Base-by-base conservation (phyloP, 1,140 invertebrate genomes). In the Centruroides vittatus region DNA sequence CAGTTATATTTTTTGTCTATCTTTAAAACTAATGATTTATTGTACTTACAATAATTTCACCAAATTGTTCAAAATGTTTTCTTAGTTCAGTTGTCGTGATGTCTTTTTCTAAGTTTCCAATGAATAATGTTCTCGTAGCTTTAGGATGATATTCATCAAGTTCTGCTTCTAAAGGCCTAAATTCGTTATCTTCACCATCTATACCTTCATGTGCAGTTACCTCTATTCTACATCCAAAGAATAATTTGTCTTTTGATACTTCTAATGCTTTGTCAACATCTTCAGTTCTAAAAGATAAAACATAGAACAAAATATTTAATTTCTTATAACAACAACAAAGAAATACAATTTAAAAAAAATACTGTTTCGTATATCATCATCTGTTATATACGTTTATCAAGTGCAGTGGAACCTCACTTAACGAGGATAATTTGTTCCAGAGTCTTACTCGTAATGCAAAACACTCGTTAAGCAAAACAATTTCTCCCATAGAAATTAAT, bases 131-230 rank as follows among this genome's bases (percentile, higher is more conserved):
- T 60, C 88, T 75, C n/a, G 86, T 89, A 11, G 89, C 89, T 75
- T 94, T 95, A 5, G 90, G 89, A 80, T 95, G 89, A 74, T 88
- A 95, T 74, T 96, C 93, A 76, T 96, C 92, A 67, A 93, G 80
- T 73, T 96, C 93, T 61, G 88, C 86, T 76, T 96, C 93, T 73
- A 89, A 89, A n/a, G 89, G 88, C 70, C 89, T 74, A 71, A 89
- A 87, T 70, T 94, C 90, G 72, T 86, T 87, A 71, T 92, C 89
- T 61, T 86, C 85, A 50, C 85, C 82, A 73, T 94, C 90, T 74
- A 86, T 84, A 65, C 86, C 86, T 73, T 89, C 86, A 75, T 91
- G 89, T 52, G 86, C 84, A 53, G 84, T 86, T 60, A 93, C 89
- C 74, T 92, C 89, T 73, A 93, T 93, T 77, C 93, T 92, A 73